Evolutionary conservation across 1,140 invertebrate genomes (phyloP), one percentile per base, ranked within the genome.

Genomic region (Cydia fagiglandana): DNA sequence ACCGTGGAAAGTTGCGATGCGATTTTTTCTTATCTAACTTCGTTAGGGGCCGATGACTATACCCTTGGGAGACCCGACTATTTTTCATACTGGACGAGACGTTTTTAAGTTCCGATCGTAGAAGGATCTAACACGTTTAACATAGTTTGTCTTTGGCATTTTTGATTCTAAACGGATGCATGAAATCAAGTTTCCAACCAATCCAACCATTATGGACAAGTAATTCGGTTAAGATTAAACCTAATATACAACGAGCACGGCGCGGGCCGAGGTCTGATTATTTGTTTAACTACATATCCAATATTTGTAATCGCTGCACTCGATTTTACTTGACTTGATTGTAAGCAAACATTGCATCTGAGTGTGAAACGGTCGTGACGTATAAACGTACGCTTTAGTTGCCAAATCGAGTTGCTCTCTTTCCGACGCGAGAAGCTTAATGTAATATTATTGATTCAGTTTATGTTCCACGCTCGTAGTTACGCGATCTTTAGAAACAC

Each of bases 401-500:
- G 74, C 17, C 38, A 75, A 75, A 75, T 75, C 64, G 74, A 75
- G 74, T 75, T 66, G 61, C 64, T 38, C 74, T 45, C 74, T 66
- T 41, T 45, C 13, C 34, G 56, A 61, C 38, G 38, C 61, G 41
- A 50, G 41, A 20, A 75, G 74, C 74, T 66, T 45, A 75, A 75
- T 66, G 74, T 75, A 75, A 75, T 75, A 75, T 75, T 66, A 75
- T 66, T 75, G 74, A 75, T 47, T 38, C 34, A 47, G 61, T 75
- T 75, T 34, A 66, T 66, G 64, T 66, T 61, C 28, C 64, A n/a
- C 64, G 24, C 12, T 34, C 28, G 38, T 66, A 66, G 64, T 38
- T 66, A 66, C 28, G 5, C 6, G 64, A 30, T 66, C 30, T 38
- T 66, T 34, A 66, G 64, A 34, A 66, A 66, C 30, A 66, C 3